Conservation (phyloP, 1,140 invertebrate species). For the Caerostris extrusa region DNA sequence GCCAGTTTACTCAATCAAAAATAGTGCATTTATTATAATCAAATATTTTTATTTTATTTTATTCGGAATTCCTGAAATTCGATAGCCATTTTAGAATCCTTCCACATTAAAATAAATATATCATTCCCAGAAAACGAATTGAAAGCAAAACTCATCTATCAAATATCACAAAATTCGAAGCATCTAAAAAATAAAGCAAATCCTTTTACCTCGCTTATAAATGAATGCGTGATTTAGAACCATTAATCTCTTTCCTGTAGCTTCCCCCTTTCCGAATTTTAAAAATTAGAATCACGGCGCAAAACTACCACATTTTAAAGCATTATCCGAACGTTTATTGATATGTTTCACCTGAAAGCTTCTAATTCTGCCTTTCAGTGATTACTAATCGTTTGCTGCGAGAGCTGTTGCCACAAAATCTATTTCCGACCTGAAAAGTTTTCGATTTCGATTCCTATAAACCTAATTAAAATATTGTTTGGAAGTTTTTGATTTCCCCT, state of each 20-base stretch:
- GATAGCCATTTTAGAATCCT: neutral
- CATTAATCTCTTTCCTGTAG: slow-evolving; percentile 30
- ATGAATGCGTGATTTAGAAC: slow-evolving; percentile 37
- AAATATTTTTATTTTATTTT: slow-evolving; percentile 16
- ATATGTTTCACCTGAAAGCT: slow-evolving; percentile 32
- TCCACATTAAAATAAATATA: slow-evolving; percentile 25
- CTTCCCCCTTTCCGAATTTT: slow-evolving; percentile 3
- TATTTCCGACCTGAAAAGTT: neutral
- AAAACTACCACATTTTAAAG: slow-evolving; percentile 10
- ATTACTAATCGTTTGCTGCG: slow-evolving; percentile 26
- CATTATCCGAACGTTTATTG: slow-evolving; percentile 50
- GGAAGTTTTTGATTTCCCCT: slow-evolving; percentile 9
- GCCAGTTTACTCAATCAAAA: neutral
- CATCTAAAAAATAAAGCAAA: slow-evolving; percentile 15
- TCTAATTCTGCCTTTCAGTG: slow-evolving; percentile 7
- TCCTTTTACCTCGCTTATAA: slow-evolving; percentile 20
- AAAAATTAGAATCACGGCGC: slow-evolving; percentile 42
- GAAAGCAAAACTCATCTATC: neutral
- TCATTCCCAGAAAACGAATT: slow-evolving; percentile 9
- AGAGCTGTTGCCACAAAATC: slow-evolving; percentile 5
- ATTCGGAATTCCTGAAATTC: neutral
- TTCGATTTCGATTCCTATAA: neutral
- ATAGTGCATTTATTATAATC: neutral
- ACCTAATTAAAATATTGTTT: slow-evolving; percentile 13
- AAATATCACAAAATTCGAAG: neutral